Percentiles rank a stretch among this genome's conserved stretches.
Conservation (phyloP, 2,888 invertebrate species). For the Aspidapion aeneum region DNA sequence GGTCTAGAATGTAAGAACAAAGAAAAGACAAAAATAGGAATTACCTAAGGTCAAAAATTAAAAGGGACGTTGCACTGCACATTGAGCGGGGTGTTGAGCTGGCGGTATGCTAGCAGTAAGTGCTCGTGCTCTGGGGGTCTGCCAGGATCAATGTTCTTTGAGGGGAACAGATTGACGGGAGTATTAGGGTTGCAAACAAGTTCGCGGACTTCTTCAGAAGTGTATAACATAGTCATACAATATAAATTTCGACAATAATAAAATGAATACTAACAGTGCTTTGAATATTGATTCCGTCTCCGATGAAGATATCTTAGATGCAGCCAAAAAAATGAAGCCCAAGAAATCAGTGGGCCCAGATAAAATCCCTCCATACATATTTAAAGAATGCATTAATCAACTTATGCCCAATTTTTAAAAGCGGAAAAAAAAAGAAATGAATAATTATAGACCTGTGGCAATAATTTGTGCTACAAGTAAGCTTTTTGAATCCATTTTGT, state of each 20-base stretch:
- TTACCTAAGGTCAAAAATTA: not conserved
- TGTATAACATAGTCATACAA: not conserved
- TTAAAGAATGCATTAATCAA: not conserved
- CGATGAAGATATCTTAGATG: not conserved
- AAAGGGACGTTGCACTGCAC: no score
- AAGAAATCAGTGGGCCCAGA: not conserved
- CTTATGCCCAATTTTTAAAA: not conserved
- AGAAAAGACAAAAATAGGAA: not conserved
- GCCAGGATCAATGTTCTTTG: not conserved
- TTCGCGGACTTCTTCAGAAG: not conserved
- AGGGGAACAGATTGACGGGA: not conserved
- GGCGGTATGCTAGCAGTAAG: not conserved
- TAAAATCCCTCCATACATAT: not conserved
- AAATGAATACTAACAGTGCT: not conserved
- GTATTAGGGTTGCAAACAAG: not conserved
- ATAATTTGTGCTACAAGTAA: not conserved
- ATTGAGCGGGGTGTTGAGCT: not conserved
- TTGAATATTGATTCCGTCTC: not conserved
- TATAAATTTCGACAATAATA: not conserved
- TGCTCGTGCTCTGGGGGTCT: not conserved
- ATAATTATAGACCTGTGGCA: not conserved
- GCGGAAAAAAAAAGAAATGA: no score
- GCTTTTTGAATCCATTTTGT: not conserved
- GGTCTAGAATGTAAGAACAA: not conserved
- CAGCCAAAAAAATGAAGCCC: not conserved